A percentile compares a stretch with the other conserved stretches of the same genome.
Conservation (phyloP, 1,140 invertebrate species). For the Leptestheria dahalacensis region DNA sequence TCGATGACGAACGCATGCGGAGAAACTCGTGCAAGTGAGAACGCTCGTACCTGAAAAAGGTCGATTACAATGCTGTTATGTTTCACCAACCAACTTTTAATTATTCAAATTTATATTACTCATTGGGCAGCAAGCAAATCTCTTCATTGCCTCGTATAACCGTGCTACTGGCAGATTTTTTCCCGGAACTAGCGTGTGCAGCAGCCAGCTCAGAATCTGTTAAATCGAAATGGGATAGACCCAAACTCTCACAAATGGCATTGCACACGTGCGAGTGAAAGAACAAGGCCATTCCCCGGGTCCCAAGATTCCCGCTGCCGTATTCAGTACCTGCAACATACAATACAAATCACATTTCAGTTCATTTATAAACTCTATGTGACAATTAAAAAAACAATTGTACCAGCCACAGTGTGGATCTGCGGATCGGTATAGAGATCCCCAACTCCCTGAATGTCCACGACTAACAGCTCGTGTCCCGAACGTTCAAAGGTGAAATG, state of each 20-base stretch:
- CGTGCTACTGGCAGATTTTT: slow-evolving; percentile 22
- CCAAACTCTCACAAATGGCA: slow-evolving; percentile 36
- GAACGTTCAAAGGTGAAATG: slow-evolving; percentile 46
- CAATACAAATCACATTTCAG: neutral
- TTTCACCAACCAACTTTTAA: neutral
- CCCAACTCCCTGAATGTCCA: slow-evolving; percentile 47
- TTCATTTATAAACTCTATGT: neutral
- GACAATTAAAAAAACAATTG: neutral
- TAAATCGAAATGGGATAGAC: slow-evolving; percentile 38
- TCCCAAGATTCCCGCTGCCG: slow-evolving; percentile 42
- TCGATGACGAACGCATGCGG: slow-evolving; percentile 21
- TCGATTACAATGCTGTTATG: neutral
- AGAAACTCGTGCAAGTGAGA: slow-evolving; percentile 24
- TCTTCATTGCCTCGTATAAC: slow-evolving; percentile 30
- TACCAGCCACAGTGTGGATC: slow-evolving; percentile 37
- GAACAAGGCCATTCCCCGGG: slow-evolving; percentile 43
- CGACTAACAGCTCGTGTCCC: slow-evolving; percentile 41
- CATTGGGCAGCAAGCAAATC: slow-evolving; percentile 26
- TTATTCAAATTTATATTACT: slow-evolving; percentile 2
- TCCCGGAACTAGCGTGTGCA: neutral
- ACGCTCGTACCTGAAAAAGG: slow-evolving; percentile 22
- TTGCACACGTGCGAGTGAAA: slow-evolving; percentile 43
- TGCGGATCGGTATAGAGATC: slow-evolving; percentile 46
- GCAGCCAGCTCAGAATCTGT: slow-evolving; percentile 26
- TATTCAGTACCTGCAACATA: slow-evolving; percentile 32